Percentiles rank a stretch among this genome's conserved stretches.
Evolutionary conservation across 2,797 vertebrate species (phyloP).

Genomic region (Chiroxiphia lanceolata): DNA sequence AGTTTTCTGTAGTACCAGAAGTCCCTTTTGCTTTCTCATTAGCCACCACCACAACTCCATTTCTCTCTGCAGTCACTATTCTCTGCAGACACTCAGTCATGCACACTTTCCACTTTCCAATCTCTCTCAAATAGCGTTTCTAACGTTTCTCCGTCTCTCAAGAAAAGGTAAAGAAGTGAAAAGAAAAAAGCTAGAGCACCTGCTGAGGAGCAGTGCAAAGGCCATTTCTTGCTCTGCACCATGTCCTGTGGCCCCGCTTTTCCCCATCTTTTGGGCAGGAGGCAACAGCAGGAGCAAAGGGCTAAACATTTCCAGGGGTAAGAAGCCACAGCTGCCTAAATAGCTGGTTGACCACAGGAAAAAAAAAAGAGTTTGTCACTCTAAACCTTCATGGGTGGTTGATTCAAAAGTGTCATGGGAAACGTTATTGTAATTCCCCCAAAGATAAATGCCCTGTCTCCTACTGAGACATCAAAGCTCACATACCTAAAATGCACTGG

Average conservation of each 20-base stretch:
- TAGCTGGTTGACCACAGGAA: not conserved
- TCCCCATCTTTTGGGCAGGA: not conserved
- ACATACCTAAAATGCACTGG: not conserved
- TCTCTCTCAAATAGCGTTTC: not conserved
- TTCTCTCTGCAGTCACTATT: not conserved
- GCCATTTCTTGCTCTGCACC: not conserved
- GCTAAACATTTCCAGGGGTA: fast-evolving
- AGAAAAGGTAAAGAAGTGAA: not conserved
- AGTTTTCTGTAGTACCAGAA: not conserved
- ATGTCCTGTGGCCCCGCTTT: not conserved
- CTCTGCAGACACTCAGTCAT: not conserved
- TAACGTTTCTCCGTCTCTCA: not conserved
- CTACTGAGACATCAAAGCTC: not conserved
- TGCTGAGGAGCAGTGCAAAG: not conserved
- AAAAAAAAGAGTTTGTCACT: not conserved
- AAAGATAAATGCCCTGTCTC: not conserved
- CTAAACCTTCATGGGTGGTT: not conserved
- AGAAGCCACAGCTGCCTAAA: not conserved
- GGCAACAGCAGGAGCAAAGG: not conserved
- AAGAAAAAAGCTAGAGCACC: not conserved
- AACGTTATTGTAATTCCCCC: not conserved
- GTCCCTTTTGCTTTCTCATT: not conserved
- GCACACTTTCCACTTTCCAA: not conserved
- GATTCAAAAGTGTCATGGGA: not conserved
- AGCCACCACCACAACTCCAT: not conserved